A percentile compares a stretch with the other conserved stretches of the same genome.
phyloP scores from a whole-genome alignment of 2,113 vertebrate genomes.

The Podilymbus podiceps region DNA sequence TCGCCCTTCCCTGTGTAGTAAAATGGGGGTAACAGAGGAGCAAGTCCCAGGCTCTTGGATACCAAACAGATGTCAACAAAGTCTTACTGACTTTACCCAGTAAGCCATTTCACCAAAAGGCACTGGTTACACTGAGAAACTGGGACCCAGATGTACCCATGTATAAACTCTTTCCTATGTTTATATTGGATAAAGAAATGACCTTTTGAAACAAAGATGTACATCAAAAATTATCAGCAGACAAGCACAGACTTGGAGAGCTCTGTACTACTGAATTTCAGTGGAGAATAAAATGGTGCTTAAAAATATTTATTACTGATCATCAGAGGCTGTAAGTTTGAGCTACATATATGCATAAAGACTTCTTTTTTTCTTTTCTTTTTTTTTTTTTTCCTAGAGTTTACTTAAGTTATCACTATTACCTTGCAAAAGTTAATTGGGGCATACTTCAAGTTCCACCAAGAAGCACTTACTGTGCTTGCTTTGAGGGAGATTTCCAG shows the following conservation, averaged over 20 bases:
- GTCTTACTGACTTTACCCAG: background rate
- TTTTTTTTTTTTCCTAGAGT: accelerated
- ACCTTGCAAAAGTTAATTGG: background rate
- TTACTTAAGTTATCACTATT: background rate
- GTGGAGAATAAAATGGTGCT: background rate
- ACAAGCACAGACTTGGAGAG: background rate
- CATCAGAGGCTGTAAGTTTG: background rate
- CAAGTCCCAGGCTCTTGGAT: background rate
- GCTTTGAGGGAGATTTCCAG: background rate
- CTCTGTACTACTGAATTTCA: background rate
- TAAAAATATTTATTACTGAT: constrained; percentile 18
- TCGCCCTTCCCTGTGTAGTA: background rate
- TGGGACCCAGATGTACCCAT: background rate
- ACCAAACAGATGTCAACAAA: background rate
- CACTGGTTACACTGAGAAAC: background rate
- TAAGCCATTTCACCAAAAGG: background rate
- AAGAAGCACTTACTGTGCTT: background rate
- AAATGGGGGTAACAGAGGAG: background rate
- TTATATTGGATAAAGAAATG: background rate
- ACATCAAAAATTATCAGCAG: background rate
- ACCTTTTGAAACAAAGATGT: background rate
- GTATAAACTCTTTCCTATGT: background rate
- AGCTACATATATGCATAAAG: background rate
- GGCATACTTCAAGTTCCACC: background rate
- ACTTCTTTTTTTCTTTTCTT: background rate